phyloP scores from a whole-genome alignment of 2,888 invertebrate genomes.

The Acrocyrtus sp. region DNA sequence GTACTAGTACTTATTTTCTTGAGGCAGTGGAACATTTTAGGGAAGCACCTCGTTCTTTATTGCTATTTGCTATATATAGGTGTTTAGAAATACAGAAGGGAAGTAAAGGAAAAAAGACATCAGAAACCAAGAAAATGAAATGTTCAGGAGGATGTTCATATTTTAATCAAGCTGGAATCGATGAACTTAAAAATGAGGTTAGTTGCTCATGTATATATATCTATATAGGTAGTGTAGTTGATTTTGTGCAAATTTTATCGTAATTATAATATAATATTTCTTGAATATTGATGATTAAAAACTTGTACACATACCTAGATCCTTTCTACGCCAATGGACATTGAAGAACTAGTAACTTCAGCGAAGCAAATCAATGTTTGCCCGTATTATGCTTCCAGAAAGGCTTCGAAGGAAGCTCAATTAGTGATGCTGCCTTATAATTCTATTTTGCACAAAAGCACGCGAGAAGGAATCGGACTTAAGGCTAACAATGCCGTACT shows the following conservation, averaged over 20 bases:
- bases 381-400: constrained; percentile 91
- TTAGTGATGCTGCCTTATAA: constrained; percentile 81
- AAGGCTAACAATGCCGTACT: constrained; percentile 76
- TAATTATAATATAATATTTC: too few species aligned
- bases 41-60: too few species aligned
- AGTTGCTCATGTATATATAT: too few species aligned
- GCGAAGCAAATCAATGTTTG: constrained; percentile 81
- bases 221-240: too few species aligned
- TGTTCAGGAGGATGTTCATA: constrained; percentile 75
- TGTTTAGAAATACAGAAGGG: constrained; percentile 82
- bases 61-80: constrained; percentile 66
- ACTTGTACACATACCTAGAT: too few species aligned
- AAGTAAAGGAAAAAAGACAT: constrained; percentile 71
- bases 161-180: constrained; percentile 73
- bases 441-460: constrained; percentile 80
- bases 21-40: too few species aligned
- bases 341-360: constrained; percentile 82
- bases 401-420: constrained; percentile 85
- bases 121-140: constrained; percentile 73
- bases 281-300: too few species aligned
- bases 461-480: constrained; percentile 77
- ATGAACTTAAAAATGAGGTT: constrained; percentile 69
- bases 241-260: too few species aligned
- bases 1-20: too few species aligned
- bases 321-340: constrained; percentile 80